These are phyloP conservation scores for Thumatha senex DNA, from an alignment of 2,888 invertebrate species.

Conservation along the genomic window DNA sequence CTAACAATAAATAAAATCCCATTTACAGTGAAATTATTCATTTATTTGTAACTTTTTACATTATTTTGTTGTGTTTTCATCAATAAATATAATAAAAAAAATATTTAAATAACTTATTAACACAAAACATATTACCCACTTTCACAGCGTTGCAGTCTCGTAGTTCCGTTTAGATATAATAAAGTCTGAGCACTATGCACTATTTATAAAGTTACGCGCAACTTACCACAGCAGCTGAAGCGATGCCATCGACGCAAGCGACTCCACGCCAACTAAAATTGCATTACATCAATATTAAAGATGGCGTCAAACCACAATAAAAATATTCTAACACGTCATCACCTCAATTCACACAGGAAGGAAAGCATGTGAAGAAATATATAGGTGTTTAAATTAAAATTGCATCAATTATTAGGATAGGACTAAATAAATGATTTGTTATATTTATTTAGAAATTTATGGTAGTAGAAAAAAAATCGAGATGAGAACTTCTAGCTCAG, in stretches of 20 bases:
- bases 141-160: constrained; percentile 40
- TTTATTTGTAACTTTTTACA: constrained; percentile 44
- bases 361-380: constrained; percentile 24
- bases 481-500: no score
- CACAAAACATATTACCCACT: constrained; percentile 44
- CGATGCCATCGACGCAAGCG: constrained; percentile 13
- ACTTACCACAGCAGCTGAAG: constrained; percentile 66
- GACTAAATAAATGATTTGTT: no score
- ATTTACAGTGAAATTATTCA: constrained; percentile 40
- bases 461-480: neutral
- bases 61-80: constrained; percentile 21
- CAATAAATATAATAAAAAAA: constrained; percentile 27
- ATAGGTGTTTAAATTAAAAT: constrained; percentile 5
- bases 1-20: constrained; percentile 48
- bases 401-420: no score
- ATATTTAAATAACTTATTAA: constrained; percentile 24
- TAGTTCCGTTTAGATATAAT: constrained; percentile 21
- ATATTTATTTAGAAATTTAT: no score
- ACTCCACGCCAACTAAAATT: constrained; percentile 69
- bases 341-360: constrained; percentile 28
- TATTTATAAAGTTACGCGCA: constrained; percentile 65
- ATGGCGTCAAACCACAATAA: constrained; percentile 15
- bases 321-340: constrained; percentile 23
- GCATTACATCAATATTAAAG: constrained; percentile 32
- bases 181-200: constrained; percentile 60